Percentiles rank a stretch among this genome's conserved stretches.
phyloP scores from a whole-genome alignment of 23 tunicate species.

The Trididemnum clinides region DNA sequence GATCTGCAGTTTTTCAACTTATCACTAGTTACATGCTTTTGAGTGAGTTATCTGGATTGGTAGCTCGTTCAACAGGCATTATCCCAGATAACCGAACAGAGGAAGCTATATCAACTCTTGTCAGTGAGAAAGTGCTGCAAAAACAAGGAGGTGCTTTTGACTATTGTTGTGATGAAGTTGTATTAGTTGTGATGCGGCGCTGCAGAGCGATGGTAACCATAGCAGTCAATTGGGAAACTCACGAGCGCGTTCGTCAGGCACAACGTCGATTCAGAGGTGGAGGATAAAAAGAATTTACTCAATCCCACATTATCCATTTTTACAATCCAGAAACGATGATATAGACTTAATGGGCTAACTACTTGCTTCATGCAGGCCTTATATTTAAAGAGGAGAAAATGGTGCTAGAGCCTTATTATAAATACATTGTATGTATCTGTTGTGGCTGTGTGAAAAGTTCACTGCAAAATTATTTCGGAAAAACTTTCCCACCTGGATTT shows the following conservation, averaged over 20 bases:
- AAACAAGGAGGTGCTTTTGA: background rate
- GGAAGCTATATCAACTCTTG: background rate
- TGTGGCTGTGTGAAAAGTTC: background rate
- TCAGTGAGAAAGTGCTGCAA: background rate
- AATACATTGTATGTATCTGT: background rate
- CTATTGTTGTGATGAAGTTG: background rate
- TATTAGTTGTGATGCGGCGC: background rate
- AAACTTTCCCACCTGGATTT: background rate
- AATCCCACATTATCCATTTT: background rate
- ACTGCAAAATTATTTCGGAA: background rate
- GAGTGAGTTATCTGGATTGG: background rate
- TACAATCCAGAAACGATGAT: background rate
- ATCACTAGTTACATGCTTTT: background rate
- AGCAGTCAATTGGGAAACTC: constrained; percentile 3
- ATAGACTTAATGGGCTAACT: background rate
- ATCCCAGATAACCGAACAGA: background rate
- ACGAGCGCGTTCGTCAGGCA: background rate
- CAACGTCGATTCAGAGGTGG: background rate
- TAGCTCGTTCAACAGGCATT: background rate
- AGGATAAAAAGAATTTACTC: background rate
- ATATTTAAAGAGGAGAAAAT: background rate
- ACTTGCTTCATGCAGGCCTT: background rate
- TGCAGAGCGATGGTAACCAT: background rate
- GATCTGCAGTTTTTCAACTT: background rate
- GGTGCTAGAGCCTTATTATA: background rate